A percentile compares a stretch with the other conserved stretches of the same genome.
phyloP scores from a whole-genome alignment of 2,797 vertebrate species.

The Cyclopterus lumpus region DNA sequence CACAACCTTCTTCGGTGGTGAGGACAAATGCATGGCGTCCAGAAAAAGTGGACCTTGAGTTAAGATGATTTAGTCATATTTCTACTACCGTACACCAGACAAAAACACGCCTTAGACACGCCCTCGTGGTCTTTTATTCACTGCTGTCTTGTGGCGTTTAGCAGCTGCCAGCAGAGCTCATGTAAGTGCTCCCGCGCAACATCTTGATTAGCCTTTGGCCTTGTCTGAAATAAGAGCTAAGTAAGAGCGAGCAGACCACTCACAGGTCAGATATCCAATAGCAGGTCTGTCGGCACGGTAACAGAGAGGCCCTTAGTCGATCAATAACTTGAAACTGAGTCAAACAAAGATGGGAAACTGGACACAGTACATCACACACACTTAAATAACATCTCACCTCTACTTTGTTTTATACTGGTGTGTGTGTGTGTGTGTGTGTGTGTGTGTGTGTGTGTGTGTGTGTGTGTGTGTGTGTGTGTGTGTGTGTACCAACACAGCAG shows the following conservation, averaged over 20 bases:
- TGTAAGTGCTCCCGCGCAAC: constrained; percentile 22
- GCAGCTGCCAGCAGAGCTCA: constrained; percentile 33
- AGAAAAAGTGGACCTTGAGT: not conserved
- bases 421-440: not conserved
- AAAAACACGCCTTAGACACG: not conserved
- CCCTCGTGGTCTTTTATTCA: constrained; percentile 23
- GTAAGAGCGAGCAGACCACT: constrained; percentile 59
- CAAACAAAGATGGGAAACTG: constrained; percentile 39
- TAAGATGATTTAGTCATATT: not conserved
- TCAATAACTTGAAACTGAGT: constrained; percentile 48
- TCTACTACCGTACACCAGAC: not conserved
- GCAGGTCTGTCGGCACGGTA: constrained; percentile 46
- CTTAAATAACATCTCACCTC: constrained; percentile 7
- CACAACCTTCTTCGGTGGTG: not conserved
- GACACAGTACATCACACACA: constrained; percentile 10
- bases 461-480: not conserved
- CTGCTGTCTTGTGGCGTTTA: constrained; percentile 31
- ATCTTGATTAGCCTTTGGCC: constrained; percentile 70
- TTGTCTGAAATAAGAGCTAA: constrained; percentile 62
- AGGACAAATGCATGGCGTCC: not conserved
- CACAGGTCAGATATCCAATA: constrained; percentile 63
- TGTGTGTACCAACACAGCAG: not conserved
- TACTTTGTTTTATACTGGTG: not conserved
- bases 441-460: not conserved
- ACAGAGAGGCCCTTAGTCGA: constrained; percentile 38